Conservation (phyloP, 2,113 vertebrate genomes). For the Corythaeola cristata region DNA sequence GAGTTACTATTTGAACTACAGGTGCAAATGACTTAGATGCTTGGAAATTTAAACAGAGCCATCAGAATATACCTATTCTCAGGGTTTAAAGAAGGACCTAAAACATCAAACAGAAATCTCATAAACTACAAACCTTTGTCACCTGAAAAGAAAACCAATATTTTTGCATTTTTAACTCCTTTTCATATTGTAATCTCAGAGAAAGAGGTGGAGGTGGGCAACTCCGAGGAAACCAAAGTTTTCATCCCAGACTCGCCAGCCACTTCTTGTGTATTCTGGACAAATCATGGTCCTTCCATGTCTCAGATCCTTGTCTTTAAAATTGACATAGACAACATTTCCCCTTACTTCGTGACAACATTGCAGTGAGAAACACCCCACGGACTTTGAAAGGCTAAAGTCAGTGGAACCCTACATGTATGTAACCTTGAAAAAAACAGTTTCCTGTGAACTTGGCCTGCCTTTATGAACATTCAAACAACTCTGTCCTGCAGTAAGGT, state of each 20-base stretch:
- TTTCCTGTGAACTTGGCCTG: not conserved
- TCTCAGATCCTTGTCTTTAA: not conserved
- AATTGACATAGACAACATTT: not conserved
- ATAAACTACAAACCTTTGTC: not conserved
- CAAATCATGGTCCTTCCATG: not conserved
- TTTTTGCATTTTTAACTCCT: not conserved
- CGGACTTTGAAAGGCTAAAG: not conserved
- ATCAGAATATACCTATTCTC: not conserved
- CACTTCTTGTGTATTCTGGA: not conserved
- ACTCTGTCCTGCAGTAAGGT: not conserved
- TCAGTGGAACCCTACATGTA: not conserved
- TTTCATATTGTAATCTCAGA: not conserved
- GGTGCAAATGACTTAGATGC: not conserved
- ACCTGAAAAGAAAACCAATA: not conserved
- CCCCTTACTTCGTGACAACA: not conserved
- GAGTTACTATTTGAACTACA: not conserved
- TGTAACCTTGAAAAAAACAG: not conserved
- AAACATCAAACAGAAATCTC: not conserved
- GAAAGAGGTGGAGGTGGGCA: not conserved
- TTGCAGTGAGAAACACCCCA: not conserved
- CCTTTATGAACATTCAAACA: not conserved
- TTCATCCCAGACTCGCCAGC: not conserved
- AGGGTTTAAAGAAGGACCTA: not conserved
- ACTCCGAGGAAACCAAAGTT: not conserved
- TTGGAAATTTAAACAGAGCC: not conserved